Conservation (phyloP, 2,888 invertebrate genomes). For the Malthinus seriepunctatus region DNA sequence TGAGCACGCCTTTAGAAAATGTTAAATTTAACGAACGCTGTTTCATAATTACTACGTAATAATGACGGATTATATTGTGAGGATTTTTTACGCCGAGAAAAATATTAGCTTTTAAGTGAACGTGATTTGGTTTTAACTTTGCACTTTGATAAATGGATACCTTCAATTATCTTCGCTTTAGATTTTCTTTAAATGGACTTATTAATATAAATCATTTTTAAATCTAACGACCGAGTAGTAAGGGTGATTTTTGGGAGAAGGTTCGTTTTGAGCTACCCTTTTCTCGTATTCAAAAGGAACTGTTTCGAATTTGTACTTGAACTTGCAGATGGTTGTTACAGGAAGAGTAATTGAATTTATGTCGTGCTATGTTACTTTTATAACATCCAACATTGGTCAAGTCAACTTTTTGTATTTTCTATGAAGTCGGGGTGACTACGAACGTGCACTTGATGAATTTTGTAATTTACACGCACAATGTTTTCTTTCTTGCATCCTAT, state of each 20-base stretch:
- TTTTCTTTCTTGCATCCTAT: not conserved
- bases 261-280: too few relatives aligned
- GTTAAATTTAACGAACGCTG: not conserved
- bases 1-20: not conserved
- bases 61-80: not conserved
- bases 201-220: too few relatives aligned
- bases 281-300: too few relatives aligned
- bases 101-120: not conserved
- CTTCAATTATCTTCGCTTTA: not conserved
- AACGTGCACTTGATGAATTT: not conserved
- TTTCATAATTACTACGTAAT: conserved; percentile 2
- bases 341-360: too few relatives aligned
- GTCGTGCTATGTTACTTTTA: too few relatives aligned
- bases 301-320: too few relatives aligned
- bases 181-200: not conserved
- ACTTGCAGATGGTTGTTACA: too few relatives aligned
- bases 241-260: too few relatives aligned
- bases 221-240: too few relatives aligned
- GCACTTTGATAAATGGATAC: not conserved
- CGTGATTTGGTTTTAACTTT: not conserved
- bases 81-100: not conserved
- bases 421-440: not conserved
- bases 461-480: not conserved
- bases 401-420: not conserved
- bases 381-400: not conserved